Conservation (phyloP, 2,113 vertebrate genomes). For the Rhea americana region DNA sequence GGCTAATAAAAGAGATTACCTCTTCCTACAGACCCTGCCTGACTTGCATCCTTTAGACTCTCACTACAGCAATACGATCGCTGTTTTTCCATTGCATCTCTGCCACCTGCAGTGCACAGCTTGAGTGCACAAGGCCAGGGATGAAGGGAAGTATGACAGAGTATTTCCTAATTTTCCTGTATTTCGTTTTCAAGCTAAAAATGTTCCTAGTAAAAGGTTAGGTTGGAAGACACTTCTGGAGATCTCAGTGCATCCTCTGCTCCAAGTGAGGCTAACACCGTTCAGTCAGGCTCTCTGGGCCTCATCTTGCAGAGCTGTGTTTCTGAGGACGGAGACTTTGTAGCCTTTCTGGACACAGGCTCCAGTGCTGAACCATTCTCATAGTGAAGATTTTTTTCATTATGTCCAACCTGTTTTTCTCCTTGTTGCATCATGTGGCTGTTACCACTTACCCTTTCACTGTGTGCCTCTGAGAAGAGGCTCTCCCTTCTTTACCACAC, state of each 20-base stretch:
- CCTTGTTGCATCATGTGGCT: background rate
- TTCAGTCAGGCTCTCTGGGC: background rate
- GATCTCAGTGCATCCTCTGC: fast-evolving
- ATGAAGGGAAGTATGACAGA: background rate
- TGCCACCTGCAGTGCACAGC: conserved; percentile 55
- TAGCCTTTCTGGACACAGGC: fast-evolving
- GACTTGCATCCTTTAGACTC: background rate
- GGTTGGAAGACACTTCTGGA: background rate
- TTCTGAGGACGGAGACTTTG: background rate
- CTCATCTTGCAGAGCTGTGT: background rate
- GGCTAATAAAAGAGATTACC: conserved; percentile 51
- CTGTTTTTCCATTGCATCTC: conserved; percentile 17
- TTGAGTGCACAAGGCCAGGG: background rate
- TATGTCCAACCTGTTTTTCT: background rate
- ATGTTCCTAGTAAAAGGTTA: background rate
- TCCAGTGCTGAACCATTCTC: background rate
- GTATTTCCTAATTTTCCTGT: background rate
- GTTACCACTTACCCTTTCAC: background rate
- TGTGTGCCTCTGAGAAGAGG: background rate
- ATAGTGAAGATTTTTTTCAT: background rate
- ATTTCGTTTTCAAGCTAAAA: background rate
- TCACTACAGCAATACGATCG: fast-evolving
- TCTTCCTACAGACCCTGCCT: conserved; percentile 34
- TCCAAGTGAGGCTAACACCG: background rate
- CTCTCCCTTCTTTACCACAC: background rate